Evolutionary conservation across 2,888 invertebrate species (phyloP).

Genomic region (Leucophora obtusa): DNA sequence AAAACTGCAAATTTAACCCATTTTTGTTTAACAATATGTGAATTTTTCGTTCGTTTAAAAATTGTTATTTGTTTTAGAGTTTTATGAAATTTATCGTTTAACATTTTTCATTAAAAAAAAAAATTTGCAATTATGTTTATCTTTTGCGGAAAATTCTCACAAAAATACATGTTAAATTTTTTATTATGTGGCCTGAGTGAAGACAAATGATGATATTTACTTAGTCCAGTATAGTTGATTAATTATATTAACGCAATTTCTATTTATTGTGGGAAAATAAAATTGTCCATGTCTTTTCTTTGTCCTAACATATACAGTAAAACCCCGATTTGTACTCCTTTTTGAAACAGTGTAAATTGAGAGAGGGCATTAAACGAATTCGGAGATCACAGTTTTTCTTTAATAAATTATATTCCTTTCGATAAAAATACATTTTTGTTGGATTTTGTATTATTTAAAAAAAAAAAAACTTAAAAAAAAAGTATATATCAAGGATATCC

Average conservation of each 20-base stretch:
- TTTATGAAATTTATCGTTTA: constrained; percentile 5
- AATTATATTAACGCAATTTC: not conserved
- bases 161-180: constrained; percentile 4
- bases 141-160: not conserved
- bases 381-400: no score
- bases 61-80: not conserved
- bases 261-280: not conserved
- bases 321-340: no score
- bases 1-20: constrained; percentile 20
- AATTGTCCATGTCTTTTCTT: no score
- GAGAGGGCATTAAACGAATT: no score
- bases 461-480: no score
- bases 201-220: constrained; percentile 2
- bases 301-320: no score
- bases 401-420: no score
- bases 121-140: constrained; percentile 6
- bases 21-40: constrained; percentile 4
- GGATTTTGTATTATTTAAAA: no score
- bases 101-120: no score
- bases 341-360: no score
- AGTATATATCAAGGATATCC: no score
- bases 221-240: not conserved
- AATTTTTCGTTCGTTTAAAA: constrained; percentile 15
- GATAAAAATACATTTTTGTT: no score
- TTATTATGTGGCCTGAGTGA: not conserved